Evolutionary conservation across 1,140 invertebrate genomes (phyloP), one percentile per base, ranked within the genome.

Genomic region (Drosophila trapezifrons): DNA sequence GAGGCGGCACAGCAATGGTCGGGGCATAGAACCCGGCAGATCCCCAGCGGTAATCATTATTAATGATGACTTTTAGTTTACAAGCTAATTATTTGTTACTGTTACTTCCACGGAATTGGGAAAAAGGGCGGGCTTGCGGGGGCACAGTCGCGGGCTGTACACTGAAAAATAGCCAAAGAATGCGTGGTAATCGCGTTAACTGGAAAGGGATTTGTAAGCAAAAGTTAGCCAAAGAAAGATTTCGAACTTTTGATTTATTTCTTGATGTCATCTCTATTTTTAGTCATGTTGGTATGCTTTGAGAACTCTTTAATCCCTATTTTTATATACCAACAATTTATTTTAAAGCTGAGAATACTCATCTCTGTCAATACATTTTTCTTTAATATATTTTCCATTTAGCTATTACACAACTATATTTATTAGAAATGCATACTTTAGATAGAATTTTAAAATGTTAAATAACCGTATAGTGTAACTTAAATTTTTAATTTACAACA

Each of bases 31-130:
- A 55, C 58, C 49, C 35, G 52, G 25, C 29, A 43, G 74, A 72
- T 70, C 69, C 76, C 67, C 78, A 73, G 54, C 65, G 73, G 80
- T 89, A 89, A 89, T 89, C 84, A 89, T 89, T 89, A 89, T 89
- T 89, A 89, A 89, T 89, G 84, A 89, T 89, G 84, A 89, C 84
- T 89, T 89, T 89, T 89, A 89, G 84, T 89, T 89, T 89, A 89
- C 84, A 89, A 89, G 84, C 85, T 89, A 89, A 89, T 89, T 89
- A 89, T 89, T 89, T 89, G 85, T 89, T 89, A 89, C 84, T 84
- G 84, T 87, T 89, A 89, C 76, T 74, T 78, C 75, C 49, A 64
- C 8, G 18, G 66, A 37, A 47, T 27, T 38, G 45, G 42, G 25
- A 42, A 63, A 63, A 55, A 38, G 17, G 43, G 35, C 12, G 8